phyloP scores from a whole-genome alignment of 2,888 invertebrate species.

The Pterostichus niger region DNA sequence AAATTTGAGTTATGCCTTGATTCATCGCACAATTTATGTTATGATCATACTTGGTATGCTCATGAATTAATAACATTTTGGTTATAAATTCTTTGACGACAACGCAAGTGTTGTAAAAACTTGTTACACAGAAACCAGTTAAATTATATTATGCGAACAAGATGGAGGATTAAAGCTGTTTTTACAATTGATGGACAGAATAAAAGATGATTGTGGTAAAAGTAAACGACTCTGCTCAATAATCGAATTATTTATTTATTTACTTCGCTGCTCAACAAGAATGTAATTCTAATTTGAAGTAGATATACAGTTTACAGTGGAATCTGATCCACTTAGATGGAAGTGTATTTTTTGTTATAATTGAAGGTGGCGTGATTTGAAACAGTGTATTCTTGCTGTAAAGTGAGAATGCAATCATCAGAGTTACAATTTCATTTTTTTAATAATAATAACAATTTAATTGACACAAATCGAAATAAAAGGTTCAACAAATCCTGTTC shows the following conservation, averaged over 20 bases:
- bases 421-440: too few species aligned
- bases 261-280: too few species aligned
- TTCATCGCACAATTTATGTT: slow-evolving; percentile 56
- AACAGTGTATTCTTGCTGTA: too few species aligned
- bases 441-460: too few species aligned
- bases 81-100: slow-evolving; percentile 59
- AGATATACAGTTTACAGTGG: too few species aligned
- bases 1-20: slow-evolving; percentile 50
- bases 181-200: slow-evolving; percentile 13
- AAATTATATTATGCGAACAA: slow-evolving; percentile 25
- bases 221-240: neutral
- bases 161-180: neutral
- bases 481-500: too few species aligned
- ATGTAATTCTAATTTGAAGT: too few species aligned
- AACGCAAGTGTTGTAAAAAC: slow-evolving; percentile 60
- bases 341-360: too few species aligned
- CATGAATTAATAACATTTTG: slow-evolving; percentile 64
- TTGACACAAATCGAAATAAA: too few species aligned
- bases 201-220: slow-evolving; percentile 32
- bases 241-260: slow-evolving; percentile 1
- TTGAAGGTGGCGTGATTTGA: too few species aligned
- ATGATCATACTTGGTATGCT: slow-evolving; percentile 54
- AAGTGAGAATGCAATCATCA: too few species aligned
- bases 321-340: too few species aligned
- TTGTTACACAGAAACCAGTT: slow-evolving; percentile 52